Base-by-base conservation (phyloP, 1,140 invertebrate genomes). In the Pseudomyrmex sp. region DNA sequence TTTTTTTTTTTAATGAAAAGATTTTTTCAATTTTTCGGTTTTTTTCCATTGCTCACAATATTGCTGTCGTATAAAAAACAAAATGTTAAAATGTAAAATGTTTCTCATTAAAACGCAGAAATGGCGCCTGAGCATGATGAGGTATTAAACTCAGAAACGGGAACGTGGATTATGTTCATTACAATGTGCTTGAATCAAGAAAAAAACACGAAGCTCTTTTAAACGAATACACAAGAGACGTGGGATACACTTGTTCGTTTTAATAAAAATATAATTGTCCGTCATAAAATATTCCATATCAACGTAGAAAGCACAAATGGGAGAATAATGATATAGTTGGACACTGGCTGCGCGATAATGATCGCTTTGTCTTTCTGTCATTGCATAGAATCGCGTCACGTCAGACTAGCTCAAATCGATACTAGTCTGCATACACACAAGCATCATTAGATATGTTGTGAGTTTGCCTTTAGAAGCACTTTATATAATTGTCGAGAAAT, bases 391-490 rank as follows among this genome's bases (percentile, higher is more conserved):
- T 70, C 65, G 44, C 54, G 54, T 70, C 76, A 58, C 46, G 66
- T 56, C 63, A 65, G 26, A 56, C 48, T 46, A 48, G 68, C 52
- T 79, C 65, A 46, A 80, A 80, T 80, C 76, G 46, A 80, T 80
- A 80, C 20, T 2, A 48, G 52, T 69, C 35, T 69, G 7, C 75
- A 1, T 10, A 80, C 44, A 70, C 15, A 48, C 8, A 7, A 70
- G 12, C 35, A 44, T 54, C 61, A n/a, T 61, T 70, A 20, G 15
- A 69, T 7, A 18, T 77, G 68, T 46, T 59, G 66, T 50, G 15
- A 12, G 20, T 15, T 59, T 5, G 18, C 58, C 12, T 58, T 59
- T 59, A 69, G 76, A 20, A 80, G 20, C 52, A 69, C 44, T 79
- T 20, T 79, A 15, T 58, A 2, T 50, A 79, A 69, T 79, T 69